Evolutionary conservation across 2,113 vertebrate genomes (phyloP).

Genomic region (Laticauda colubrina): DNA sequence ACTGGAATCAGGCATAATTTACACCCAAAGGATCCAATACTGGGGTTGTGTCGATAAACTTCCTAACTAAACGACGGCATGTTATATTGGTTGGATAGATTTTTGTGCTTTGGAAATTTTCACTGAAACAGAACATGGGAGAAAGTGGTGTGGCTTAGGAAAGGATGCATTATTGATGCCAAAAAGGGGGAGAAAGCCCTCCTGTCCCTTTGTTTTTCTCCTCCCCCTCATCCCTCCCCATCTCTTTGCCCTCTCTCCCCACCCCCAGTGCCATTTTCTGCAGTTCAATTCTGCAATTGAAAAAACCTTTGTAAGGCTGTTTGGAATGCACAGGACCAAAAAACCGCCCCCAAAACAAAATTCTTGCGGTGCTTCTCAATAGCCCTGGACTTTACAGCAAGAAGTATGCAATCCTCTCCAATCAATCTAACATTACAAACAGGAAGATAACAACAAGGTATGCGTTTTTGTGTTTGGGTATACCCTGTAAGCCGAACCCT

Average conservation of each 20-base stretch:
- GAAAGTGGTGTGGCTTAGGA: not conserved
- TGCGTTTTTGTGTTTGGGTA: too few species aligned
- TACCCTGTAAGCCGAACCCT: conserved; percentile 37
- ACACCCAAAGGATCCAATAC: not conserved
- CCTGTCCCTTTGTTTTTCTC: not conserved
- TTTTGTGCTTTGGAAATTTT: not conserved
- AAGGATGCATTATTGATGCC: not conserved
- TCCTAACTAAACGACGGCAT: not conserved
- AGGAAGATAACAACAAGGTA: not conserved
- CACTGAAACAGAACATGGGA: not conserved
- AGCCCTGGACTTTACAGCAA: not conserved
- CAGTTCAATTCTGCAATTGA: not conserved
- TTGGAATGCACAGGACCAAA: not conserved
- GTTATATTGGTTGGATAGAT: too few species aligned
- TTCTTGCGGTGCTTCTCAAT: not conserved
- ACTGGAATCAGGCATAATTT: not conserved
- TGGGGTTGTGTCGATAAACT: not conserved
- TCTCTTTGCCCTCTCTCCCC: not conserved
- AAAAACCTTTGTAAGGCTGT: not conserved
- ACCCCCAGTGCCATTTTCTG: not conserved
- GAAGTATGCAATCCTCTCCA: not conserved
- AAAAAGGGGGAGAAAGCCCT: not conserved
- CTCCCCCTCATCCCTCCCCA: not conserved
- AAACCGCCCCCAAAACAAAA: not conserved
- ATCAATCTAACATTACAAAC: not conserved